phyloP scores from a whole-genome alignment of 2,888 invertebrate genomes.

The Coremacera marginata region DNA sequence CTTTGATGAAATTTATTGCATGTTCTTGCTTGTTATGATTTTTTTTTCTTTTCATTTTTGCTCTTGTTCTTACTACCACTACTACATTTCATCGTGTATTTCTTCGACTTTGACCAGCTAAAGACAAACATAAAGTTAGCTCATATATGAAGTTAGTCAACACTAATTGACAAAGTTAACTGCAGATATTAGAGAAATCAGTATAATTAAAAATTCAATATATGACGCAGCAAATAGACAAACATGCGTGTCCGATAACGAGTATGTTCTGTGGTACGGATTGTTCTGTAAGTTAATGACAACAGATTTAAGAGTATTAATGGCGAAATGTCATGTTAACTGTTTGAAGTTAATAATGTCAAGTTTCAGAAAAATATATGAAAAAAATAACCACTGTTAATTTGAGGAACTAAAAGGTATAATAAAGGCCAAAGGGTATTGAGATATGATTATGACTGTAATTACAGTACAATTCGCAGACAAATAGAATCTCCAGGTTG shows the following conservation, averaged over 20 bases:
- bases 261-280: background rate
- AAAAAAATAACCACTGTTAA: no score
- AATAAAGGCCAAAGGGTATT: no score
- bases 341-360: no score
- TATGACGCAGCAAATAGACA: background rate
- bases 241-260: background rate
- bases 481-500: no score
- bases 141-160: background rate
- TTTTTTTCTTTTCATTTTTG: background rate
- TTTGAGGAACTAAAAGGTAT: no score
- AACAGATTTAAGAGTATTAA: background rate
- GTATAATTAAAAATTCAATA: constrained; percentile 16
- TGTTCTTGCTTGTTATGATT: constrained; percentile 5
- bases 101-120: background rate
- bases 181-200: constrained; percentile 2
- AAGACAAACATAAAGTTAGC: background rate
- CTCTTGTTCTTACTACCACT: background rate
- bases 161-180: constrained; percentile 13
- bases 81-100: background rate
- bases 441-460: no score
- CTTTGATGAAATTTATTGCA: constrained; percentile 24
- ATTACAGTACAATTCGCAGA: no score
- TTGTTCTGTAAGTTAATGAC: background rate
- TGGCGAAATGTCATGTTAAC: background rate
- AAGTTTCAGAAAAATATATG: no score